Evolutionary conservation across 2,113 vertebrate genomes (phyloP), one percentile per base, ranked within the genome.

Genomic region (Herpailurus yagouaroundi): DNA sequence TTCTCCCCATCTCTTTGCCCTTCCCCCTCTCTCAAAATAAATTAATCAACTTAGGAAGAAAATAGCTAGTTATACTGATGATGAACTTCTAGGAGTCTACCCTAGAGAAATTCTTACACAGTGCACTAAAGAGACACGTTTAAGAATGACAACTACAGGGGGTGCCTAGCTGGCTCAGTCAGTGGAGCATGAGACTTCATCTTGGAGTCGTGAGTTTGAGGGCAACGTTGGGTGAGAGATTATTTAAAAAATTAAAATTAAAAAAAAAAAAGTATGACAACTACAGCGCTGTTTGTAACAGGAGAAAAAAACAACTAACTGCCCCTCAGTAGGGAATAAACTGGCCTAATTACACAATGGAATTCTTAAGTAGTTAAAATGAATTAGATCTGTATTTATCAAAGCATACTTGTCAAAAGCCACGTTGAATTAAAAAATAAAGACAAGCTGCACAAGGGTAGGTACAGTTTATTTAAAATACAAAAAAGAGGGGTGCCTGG

Each of bases 61-160:
- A 90, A 93, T 4, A 89, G 52, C 9, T 71, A 83, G 68, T 52
- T 55, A 93, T 73, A 21, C 48, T 71, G 71, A 94, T 45, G n/a
- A 94, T 88, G n/a, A 92, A 85, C 23, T 89, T 89, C 19, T 63
- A 33, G n/a, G 13, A 81, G 66, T 94, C 12, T 84, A 90, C 31
- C 48, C 48, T n/a, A 68, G 48, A 94, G 71, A 96, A 83, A 80
- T 89, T 94, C 36, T 92, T 92, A 96, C 7, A 57, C 36, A 84
- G 19, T 79, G 88, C 23, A 71, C n/a, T 13, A 60, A 73, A 93
- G 60, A 82, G 33, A 80, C 13, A 84, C 2, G 2, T 84, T 94
- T 91, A 89, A 96, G 85, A 85, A 80, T 27, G 45, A 87, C 31
- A 95, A 29, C 27, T 76, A 76, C 27, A 29, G 27, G 7, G 7